Base-by-base conservation (phyloP, 2,113 vertebrate genomes). In the Paradoxurus hermaphroditus region DNA sequence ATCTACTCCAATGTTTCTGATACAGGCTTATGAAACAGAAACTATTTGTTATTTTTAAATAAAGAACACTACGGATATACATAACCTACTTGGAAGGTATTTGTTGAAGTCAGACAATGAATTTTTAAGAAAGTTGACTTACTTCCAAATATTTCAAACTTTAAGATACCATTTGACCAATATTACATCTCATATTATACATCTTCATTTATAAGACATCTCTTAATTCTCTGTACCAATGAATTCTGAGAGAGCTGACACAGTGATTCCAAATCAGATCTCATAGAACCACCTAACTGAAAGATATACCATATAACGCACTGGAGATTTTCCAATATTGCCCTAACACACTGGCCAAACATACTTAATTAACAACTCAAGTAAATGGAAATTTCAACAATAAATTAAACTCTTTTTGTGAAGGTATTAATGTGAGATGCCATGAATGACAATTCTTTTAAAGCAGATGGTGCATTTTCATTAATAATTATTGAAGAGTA, bases 311-410 rank as follows among this genome's bases (percentile, higher is more conserved):
- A 46, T 65, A 18, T 84, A 97, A 78, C 4, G 96, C 39, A 91
- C 72, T 89, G 75, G 29, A 92, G 87, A 25, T 46, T 96, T 97
- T 98, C 79, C 83, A 25, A 94, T 10, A 93, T 63, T 98, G 94
- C 8, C 90, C 51, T 91, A 97, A 81, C 25, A 83, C 0, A 53
- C 70, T 83, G 72, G 95, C 62, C 39, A 94, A 53, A 46, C 95
- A 97, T 93, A 94, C 68, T 81, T 96, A 36, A 2, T 84, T 97
- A 97, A 97, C 92, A 65, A 97, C 44, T 97, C 77, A 86, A 97
- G 39, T 77, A 98, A 96, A 91, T 36, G 67, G 25, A 84, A 91
- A 92, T 86, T 97, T 97, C 59, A 63, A 97, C 98, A 96, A 97
- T 92, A 97, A 90, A 95, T 95, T 41, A 63, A 87, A 87, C 29